A percentile compares a stretch with the other conserved stretches of the same genome.
Conservation (phyloP, 1,140 invertebrate genomes). For the Drosophila albomicans region DNA sequence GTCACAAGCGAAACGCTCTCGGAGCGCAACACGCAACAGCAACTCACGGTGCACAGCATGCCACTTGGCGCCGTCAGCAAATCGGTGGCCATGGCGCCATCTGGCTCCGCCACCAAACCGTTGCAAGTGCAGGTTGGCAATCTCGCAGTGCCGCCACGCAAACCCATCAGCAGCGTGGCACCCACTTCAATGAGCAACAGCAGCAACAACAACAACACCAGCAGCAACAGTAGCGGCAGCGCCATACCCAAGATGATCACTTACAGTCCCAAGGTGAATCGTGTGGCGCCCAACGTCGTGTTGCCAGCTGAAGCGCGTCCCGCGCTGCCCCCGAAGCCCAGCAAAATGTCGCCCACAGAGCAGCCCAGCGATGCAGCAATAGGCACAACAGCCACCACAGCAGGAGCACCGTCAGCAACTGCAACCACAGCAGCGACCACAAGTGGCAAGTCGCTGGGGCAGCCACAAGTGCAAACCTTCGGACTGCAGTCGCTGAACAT, state of each 20-base stretch:
- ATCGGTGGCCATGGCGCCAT: slow-evolving; percentile 72
- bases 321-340: slow-evolving; percentile 90
- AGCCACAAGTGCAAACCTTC: slow-evolving; percentile 68
- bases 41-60: slow-evolving; percentile 89
- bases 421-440: slow-evolving; percentile 1
- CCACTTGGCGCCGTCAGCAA: slow-evolving; percentile 89
- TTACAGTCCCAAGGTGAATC: slow-evolving; percentile 85
- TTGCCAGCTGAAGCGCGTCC: slow-evolving; percentile 85
- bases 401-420: neutral
- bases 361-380: slow-evolving; percentile 26
- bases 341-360: slow-evolving; percentile 81
- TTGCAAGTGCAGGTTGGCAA: slow-evolving; percentile 68
- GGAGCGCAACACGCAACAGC: slow-evolving; percentile 73
- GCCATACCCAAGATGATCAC: slow-evolving; percentile 89
- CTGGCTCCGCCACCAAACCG: slow-evolving; percentile 57
- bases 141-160: slow-evolving; percentile 86
- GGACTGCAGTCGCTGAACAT: slow-evolving; percentile 78
- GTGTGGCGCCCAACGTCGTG: slow-evolving; percentile 81
- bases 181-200: slow-evolving; percentile 89
- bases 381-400: neutral
- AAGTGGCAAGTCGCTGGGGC: slow-evolving; percentile 7
- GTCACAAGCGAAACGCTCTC: slow-evolving; percentile 77
- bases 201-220: slow-evolving; percentile 73
- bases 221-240: slow-evolving; percentile 84
- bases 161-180: slow-evolving; percentile 93